Evolutionary conservation across 2,113 vertebrate species (phyloP).

Genomic region (Anser cygnoides): DNA sequence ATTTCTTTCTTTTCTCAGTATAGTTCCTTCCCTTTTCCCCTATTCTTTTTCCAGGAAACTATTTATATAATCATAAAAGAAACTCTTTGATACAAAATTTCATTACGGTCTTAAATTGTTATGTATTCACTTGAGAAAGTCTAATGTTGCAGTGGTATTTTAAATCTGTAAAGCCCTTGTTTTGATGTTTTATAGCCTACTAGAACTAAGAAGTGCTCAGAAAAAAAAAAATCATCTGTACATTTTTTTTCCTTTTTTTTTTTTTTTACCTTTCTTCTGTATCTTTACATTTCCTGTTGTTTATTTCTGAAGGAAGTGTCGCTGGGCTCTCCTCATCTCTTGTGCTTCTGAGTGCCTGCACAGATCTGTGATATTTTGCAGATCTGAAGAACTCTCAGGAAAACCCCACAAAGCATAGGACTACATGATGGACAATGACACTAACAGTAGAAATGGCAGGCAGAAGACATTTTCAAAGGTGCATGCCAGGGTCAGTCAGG

Average conservation of each 20-base stretch:
- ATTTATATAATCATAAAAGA: not conserved
- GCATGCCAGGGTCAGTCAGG: not conserved
- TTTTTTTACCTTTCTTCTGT: rapidly evolving
- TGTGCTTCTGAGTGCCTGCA: not conserved
- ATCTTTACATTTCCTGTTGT: not conserved
- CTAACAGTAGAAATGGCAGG: not conserved
- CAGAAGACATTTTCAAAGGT: not conserved
- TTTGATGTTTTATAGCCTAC: not conserved
- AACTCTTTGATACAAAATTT: not conserved
- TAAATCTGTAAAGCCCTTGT: not conserved
- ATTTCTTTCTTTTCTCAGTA: not conserved
- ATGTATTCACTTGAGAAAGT: not conserved
- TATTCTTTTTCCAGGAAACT: not conserved
- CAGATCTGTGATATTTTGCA: not conserved
- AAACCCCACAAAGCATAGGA: not conserved
- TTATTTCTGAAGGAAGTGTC: not conserved
- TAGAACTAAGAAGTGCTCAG: not conserved
- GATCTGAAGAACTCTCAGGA: not conserved
- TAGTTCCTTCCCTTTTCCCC: not conserved
- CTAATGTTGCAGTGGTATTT: not conserved
- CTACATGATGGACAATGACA: not conserved
- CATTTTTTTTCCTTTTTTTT: not conserved
- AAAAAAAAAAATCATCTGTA: not conserved
- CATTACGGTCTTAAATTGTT: not conserved
- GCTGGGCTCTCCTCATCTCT: not conserved